Percentiles rank a stretch among this genome's conserved stretches.
These are phyloP conservation scores for Dinomys branickii DNA, from an alignment of 2,113 vertebrate species.

Conservation along the genomic window DNA sequence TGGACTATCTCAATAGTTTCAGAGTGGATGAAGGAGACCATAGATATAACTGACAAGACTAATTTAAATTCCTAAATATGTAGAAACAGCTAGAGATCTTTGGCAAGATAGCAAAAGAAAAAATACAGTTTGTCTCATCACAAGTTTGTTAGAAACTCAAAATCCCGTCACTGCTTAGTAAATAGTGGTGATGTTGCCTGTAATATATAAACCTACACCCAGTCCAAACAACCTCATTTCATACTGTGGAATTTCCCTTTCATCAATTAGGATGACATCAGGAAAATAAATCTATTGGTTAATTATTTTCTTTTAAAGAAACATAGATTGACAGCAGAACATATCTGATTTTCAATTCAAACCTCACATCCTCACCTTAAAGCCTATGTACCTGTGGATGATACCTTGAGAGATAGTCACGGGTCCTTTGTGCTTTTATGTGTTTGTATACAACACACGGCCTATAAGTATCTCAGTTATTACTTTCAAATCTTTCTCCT, in stretches of 20 bases:
- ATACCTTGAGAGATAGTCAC: neutral
- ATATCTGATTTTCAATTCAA: neutral
- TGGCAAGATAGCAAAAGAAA: conserved; percentile 2
- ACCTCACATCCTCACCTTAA: neutral
- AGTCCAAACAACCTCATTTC: neutral
- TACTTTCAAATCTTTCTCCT: neutral
- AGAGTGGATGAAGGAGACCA: conserved; percentile 38
- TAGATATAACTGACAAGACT: neutral
- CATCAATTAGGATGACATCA: neutral
- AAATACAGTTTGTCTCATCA: neutral
- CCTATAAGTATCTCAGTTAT: neutral
- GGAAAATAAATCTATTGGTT: neutral
- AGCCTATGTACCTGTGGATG: neutral
- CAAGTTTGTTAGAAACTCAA: neutral
- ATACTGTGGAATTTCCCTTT: neutral
- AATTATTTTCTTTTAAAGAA: neutral
- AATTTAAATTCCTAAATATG: conserved; percentile 51
- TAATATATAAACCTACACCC: neutral
- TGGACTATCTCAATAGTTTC: conserved; percentile 33
- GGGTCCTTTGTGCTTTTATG: neutral
- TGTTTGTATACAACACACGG: neutral
- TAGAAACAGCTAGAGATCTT: conserved; percentile 14
- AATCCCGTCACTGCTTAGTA: neutral
- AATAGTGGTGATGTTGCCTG: neutral
- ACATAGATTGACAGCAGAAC: neutral